Base-by-base conservation (phyloP, 2,888 invertebrate genomes). In the Eupithecia inturbata region DNA sequence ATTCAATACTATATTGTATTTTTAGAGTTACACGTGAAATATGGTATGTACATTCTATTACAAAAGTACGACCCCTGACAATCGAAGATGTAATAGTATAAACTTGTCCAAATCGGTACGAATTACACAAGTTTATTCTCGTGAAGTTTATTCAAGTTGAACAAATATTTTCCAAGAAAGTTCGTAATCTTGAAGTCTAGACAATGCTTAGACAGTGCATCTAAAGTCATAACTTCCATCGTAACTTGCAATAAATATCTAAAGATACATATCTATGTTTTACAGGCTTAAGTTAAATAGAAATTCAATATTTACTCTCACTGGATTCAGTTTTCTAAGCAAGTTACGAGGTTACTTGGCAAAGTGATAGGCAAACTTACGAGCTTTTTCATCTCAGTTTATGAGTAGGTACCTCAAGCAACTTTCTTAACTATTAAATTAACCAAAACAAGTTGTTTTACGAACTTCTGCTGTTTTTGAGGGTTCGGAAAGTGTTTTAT, bases 151-250 rank as follows among this genome's bases (percentile, higher is more conserved):
- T 62, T 7, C 16, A 12, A 28, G 41, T 31, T 39, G 36, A 66
- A 64, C 45, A 73, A 31, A 57, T 60, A 70, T 70, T 67, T 70
- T 67, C 67, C 31, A 12, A 39, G 28, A 68, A 70, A 67, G 10
- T 6, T 41, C 33, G 26, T 26, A 66, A 41, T 66, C 39, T 36
- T 5, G 39, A 41, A 45, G 75, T 75, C 75, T 75, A 75, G 75
- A 75, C 74, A 45, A 33, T 53, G 39, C 53, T 72, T 75, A 75
- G 75, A 75, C 74, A 45, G 41, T 53, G 39, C 53, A 67, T 63
- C 63, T 67, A 60, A 62, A 71, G 66, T 39, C 57, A 63, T 63
- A 70, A 64, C 60, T 70, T 71, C 68, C 49, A 67, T 60, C 63
- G 28, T 19, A 67, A 28, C 64, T 68, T 67, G 67, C 67, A 36